These are phyloP conservation scores for Pandemis cinnamomeana DNA, from an alignment of 2,888 invertebrate genomes.

Conservation along the genomic window DNA sequence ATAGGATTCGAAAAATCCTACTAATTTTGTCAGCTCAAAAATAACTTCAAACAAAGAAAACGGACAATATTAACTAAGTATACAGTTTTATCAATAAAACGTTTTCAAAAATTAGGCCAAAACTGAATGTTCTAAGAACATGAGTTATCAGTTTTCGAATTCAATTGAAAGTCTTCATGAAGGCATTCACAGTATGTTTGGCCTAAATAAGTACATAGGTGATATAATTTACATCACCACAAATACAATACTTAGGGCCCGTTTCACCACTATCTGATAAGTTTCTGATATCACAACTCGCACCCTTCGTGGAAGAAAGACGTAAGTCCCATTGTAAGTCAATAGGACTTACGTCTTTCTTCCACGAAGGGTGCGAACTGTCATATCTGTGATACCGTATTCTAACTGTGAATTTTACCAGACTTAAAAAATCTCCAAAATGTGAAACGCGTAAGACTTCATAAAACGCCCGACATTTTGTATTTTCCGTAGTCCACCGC, in stretches of 20 bases:
- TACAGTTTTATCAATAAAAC: neutral
- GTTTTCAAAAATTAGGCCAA: neutral
- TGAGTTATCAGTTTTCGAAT: neutral
- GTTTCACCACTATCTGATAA: too few relatives aligned
- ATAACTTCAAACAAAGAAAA: constrained; percentile 1
- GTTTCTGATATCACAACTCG: too few relatives aligned
- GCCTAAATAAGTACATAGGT: neutral
- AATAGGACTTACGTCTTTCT: too few relatives aligned
- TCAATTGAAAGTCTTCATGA: neutral
- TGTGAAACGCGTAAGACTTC: too few relatives aligned
- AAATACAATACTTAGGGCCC: neutral
- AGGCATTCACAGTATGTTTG: neutral
- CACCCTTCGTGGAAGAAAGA: too few relatives aligned
- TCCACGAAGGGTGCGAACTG: too few relatives aligned
- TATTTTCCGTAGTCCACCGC: too few relatives aligned
- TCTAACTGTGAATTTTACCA: too few relatives aligned
- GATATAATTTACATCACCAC: constrained; percentile 2
- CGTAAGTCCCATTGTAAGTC: too few relatives aligned
- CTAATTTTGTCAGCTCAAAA: neutral
- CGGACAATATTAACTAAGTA: neutral
- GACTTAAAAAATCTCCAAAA: too few relatives aligned
- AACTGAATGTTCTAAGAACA: neutral
- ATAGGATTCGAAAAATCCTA: neutral
- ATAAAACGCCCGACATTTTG: too few relatives aligned
- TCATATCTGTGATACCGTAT: too few relatives aligned